phyloP scores from a whole-genome alignment of 2,113 vertebrate genomes.

The Okapia johnstoni region DNA sequence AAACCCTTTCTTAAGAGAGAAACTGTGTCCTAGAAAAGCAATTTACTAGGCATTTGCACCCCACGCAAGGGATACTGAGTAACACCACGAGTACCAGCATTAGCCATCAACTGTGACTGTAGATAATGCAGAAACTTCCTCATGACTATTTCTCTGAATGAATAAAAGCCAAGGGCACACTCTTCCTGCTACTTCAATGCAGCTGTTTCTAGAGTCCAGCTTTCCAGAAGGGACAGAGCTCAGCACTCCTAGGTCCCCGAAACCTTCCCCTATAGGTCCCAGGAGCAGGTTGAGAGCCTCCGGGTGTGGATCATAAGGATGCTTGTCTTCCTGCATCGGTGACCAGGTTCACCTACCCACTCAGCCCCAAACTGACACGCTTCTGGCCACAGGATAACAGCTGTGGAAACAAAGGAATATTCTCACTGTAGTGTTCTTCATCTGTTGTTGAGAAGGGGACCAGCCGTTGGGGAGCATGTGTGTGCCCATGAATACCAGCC shows the following conservation, averaged over 20 bases:
- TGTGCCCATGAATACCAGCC: fast-evolving
- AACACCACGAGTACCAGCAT: not conserved
- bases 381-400: not conserved
- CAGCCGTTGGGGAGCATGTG: not conserved
- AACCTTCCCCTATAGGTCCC: not conserved
- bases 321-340: not conserved
- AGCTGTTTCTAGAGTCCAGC: not conserved
- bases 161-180: not conserved
- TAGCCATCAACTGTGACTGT: not conserved
- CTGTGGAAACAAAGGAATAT: not conserved
- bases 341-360: not conserved
- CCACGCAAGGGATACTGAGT: not conserved
- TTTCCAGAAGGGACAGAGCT: not conserved
- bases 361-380: not conserved
- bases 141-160: not conserved
- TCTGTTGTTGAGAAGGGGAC: not conserved
- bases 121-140: not conserved
- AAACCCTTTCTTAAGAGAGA: not conserved
- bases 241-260: fast-evolving
- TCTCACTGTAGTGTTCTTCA: not conserved
- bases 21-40: not conserved
- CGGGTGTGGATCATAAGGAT: not conserved
- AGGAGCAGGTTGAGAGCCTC: not conserved
- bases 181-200: fast-evolving
- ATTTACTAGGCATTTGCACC: too few species aligned